These are phyloP conservation scores for Rhizoglyphus robini DNA, from an alignment of 1,140 invertebrate genomes.

Conservation along the genomic window DNA sequence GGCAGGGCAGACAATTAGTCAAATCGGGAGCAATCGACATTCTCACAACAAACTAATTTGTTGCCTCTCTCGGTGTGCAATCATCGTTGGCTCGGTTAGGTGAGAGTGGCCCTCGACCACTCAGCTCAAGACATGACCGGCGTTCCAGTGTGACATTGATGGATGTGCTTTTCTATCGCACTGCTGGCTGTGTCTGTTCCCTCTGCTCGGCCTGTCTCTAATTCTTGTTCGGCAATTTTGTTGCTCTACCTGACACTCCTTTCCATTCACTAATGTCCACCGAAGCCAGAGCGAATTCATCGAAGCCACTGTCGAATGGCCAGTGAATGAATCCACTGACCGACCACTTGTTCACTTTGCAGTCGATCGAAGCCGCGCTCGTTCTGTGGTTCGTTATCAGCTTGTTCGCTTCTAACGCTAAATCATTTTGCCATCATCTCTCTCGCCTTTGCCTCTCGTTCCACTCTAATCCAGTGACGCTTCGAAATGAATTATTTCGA, in stretches of 20 bases:
- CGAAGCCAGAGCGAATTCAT: background rate
- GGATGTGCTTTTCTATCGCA: slow-evolving; percentile 2
- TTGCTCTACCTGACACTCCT: slow-evolving; percentile 12
- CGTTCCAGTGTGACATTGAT: slow-evolving; percentile 1
- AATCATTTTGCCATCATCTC: background rate
- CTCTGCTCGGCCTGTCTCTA: background rate
- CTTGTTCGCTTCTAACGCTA: slow-evolving; percentile 1
- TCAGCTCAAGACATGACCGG: background rate
- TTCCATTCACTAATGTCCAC: slow-evolving; percentile 14
- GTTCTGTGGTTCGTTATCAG: slow-evolving; percentile 7
- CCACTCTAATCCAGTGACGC: background rate
- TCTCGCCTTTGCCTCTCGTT: slow-evolving; percentile 16
- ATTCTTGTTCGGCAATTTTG: background rate
- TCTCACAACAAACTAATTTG: slow-evolving; percentile 17
- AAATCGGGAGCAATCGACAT: slow-evolving; percentile 7
- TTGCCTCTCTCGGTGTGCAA: background rate
- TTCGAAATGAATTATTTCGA: slow-evolving; percentile 1
- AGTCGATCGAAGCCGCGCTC: background rate
- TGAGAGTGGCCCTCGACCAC: slow-evolving; percentile 12
- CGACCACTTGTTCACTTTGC: background rate
- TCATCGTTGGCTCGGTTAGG: background rate
- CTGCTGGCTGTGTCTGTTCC: background rate
- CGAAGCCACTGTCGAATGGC: background rate
- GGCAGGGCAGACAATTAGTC: slow-evolving; percentile 16
- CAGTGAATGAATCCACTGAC: background rate